phyloP scores from a whole-genome alignment of 92 coral and sea anemone genomes.

The Heliopora coerulea region DNA sequence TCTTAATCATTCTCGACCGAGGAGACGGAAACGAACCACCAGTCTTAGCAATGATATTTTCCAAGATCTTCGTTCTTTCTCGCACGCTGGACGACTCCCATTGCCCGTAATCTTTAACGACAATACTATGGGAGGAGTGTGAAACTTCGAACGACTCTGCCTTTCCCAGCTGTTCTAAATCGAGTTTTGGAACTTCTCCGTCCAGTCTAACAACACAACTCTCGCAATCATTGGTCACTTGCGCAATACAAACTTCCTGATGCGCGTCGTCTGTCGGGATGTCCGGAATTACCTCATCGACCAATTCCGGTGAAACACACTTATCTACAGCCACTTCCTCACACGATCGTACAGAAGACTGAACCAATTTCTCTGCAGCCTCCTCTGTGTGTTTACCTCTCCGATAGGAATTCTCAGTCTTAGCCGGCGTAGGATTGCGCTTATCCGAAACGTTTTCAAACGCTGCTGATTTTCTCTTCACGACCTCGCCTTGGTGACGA shows the following conservation, averaged over 20 bases:
- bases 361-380: neutral
- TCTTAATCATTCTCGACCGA: neutral
- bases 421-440: neutral
- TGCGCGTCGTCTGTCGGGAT: neutral
- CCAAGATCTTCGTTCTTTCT: slow-evolving; percentile 74
- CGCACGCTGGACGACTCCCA: slow-evolving; percentile 73
- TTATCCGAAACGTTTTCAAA: slow-evolving; percentile 14
- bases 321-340: neutral
- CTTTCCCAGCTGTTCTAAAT: neutral
- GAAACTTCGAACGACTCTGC: neutral
- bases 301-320: neutral
- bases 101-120: slow-evolving; percentile 38
- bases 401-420: slow-evolving; percentile 1
- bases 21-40: slow-evolving; percentile 40
- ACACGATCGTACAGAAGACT: neutral
- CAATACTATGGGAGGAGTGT: slow-evolving; percentile 12
- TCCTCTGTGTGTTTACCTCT: neutral
- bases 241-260: neutral
- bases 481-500: slow-evolving; percentile 35
- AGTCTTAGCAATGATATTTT: slow-evolving; percentile 56
- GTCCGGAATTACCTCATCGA: neutral
- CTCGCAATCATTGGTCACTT: neutral
- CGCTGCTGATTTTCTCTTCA: slow-evolving; percentile 32
- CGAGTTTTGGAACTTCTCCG: slow-evolving; percentile 15
- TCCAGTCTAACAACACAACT: neutral